Conservation (phyloP, 2,797 vertebrate genomes). For the Rhabdophis nuchalis region DNA sequence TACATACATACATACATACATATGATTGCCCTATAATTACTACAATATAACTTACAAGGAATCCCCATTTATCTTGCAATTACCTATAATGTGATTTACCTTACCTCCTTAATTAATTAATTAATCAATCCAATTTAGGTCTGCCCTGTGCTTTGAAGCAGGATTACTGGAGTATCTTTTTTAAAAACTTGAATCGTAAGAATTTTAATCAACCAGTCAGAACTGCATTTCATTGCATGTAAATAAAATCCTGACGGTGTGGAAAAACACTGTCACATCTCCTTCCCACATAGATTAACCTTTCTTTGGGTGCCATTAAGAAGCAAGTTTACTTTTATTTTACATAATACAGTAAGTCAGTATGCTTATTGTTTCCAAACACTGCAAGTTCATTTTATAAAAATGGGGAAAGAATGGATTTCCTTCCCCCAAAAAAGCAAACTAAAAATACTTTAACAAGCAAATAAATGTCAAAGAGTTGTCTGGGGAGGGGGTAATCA, state of each 20-base stretch:
- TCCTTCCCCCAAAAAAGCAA: neutral
- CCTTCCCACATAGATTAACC: neutral
- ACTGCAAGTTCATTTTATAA: neutral
- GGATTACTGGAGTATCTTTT: neutral
- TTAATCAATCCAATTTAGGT: neutral
- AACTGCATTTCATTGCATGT: neutral
- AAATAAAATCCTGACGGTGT: neutral
- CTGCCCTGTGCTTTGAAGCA: neutral
- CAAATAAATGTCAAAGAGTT: neutral
- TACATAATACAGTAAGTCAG: neutral
- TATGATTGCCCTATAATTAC: neutral
- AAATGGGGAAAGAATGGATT: neutral
- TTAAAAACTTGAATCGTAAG: neutral
- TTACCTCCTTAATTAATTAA: neutral
- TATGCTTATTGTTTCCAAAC: neutral
- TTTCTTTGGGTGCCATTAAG: neutral
- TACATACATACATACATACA: too few species aligned
- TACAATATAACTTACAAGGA: neutral
- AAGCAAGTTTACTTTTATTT: neutral
- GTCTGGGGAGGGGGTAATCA: neutral
- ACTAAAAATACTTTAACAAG: neutral
- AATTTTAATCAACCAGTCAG: neutral
- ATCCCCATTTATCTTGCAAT: neutral
- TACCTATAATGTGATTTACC: neutral
- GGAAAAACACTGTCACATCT: neutral